A percentile compares a stretch with the other conserved stretches of the same genome.
Conservation (phyloP, 1,140 invertebrate species). For the Zophobas atratus region DNA sequence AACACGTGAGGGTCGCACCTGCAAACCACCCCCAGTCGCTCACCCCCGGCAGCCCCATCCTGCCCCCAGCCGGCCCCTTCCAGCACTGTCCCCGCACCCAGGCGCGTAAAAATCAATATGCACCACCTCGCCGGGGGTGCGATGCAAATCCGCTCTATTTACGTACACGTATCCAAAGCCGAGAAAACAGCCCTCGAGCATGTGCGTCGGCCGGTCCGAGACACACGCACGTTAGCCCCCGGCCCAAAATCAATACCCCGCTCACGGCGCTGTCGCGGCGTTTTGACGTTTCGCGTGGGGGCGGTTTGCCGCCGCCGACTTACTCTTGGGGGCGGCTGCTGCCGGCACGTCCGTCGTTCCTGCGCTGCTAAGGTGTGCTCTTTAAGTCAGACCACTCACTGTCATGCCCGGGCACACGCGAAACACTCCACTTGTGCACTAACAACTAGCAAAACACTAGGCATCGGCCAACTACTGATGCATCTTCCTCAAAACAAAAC, state of each 20-base stretch:
- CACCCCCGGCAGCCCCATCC: no score
- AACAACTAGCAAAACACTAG: slow-evolving; percentile 29
- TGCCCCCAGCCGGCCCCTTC: no score
- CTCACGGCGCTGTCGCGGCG: slow-evolving; percentile 41
- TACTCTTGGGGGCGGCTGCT: not conserved
- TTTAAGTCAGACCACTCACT: slow-evolving; percentile 41
- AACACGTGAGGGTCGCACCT: no score
- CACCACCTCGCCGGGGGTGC: no score
- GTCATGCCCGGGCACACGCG: slow-evolving; percentile 28
- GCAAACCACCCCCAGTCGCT: no score
- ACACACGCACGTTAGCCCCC: not conserved
- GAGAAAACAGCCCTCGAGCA: no score
- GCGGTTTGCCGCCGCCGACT: not conserved
- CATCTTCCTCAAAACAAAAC: slow-evolving; percentile 51
- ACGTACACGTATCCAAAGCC: no score
- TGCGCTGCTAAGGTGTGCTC: not conserved
- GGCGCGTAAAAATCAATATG: no score
- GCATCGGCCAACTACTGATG: slow-evolving; percentile 29
- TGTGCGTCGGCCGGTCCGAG: no score
- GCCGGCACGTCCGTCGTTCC: not conserved
- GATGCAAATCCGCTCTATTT: no score
- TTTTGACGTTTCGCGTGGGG: not conserved
- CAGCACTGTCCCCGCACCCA: no score
- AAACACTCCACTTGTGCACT: slow-evolving; percentile 24
- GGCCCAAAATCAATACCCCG: slow-evolving; percentile 47